phyloP scores from a whole-genome alignment of 1,140 invertebrate genomes.

The Diorhabda sublineata region DNA sequence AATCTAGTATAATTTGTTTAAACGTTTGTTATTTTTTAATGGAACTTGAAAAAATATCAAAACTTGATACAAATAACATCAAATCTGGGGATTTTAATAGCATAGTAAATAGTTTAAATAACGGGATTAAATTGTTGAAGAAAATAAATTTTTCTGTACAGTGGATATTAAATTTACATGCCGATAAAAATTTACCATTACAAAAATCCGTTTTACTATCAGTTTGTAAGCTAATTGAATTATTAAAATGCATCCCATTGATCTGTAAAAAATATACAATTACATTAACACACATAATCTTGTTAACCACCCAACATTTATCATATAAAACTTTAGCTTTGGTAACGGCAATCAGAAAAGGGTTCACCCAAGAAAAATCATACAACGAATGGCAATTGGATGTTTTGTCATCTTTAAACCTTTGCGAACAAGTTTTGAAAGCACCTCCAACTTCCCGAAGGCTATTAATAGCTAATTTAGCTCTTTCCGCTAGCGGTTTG shows the following conservation, averaged over 20 bases:
- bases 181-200: constrained; percentile 69
- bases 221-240: constrained; percentile 76
- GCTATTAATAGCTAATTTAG: constrained; percentile 61
- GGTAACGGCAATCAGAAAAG: constrained; percentile 54
- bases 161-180: constrained; percentile 78
- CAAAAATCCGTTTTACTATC: constrained; percentile 70
- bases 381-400: constrained; percentile 61
- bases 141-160: constrained; percentile 61
- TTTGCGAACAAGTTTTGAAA: constrained; percentile 67
- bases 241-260: constrained; percentile 73
- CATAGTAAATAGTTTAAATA: constrained; percentile 56
- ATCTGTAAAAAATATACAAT: constrained; percentile 58
- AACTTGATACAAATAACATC: constrained; percentile 52
- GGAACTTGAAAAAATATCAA: constrained; percentile 55
- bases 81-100: constrained; percentile 60
- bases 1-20: constrained; percentile 51
- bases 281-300: constrained; percentile 56
- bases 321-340: constrained; percentile 61
- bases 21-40: constrained; percentile 61
- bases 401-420: constrained; percentile 66
- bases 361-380: constrained; percentile 55
- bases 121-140: constrained; percentile 62
- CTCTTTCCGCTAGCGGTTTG: constrained; percentile 60
- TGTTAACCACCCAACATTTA: constrained; percentile 67
- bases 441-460: constrained; percentile 62